Conservation (phyloP, 1,140 invertebrate genomes). For the Orchesella cincta region DNA sequence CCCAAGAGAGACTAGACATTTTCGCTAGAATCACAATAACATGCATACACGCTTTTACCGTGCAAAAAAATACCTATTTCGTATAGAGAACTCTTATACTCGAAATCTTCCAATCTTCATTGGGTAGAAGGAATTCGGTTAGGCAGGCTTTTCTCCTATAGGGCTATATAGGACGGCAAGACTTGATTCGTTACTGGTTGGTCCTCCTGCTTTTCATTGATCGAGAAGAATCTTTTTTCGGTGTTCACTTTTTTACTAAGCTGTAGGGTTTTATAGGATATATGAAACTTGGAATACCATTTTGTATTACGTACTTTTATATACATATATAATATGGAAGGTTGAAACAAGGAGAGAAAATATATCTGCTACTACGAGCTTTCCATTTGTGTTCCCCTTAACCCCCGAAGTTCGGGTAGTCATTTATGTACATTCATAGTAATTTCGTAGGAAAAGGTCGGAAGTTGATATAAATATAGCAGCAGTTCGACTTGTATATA, state of each 20-base stretch:
- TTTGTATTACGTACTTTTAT: neutral
- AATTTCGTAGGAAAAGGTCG: neutral
- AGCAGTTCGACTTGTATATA: neutral
- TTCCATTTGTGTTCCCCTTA: slow-evolving; percentile 1
- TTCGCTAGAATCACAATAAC: too few species aligned
- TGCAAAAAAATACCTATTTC: neutral
- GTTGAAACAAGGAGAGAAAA: neutral
- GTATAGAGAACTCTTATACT: neutral
- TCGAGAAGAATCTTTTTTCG: slow-evolving; percentile 13
- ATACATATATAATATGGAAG: neutral
- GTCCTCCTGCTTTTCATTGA: slow-evolving; percentile 47
- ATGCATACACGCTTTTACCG: too few species aligned
- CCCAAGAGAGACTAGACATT: too few species aligned
- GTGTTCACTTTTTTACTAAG: neutral
- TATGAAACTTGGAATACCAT: neutral
- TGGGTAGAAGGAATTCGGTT: slow-evolving; percentile 33
- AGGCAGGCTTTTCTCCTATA: slow-evolving; percentile 34
- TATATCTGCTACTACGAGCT: neutral
- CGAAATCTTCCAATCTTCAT: slow-evolving; percentile 30
- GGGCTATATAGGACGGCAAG: slow-evolving; percentile 25
- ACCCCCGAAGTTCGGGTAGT: slow-evolving; percentile 21
- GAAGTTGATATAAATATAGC: neutral
- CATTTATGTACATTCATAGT: neutral
- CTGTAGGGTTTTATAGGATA: neutral
- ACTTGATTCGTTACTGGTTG: slow-evolving; percentile 40